Conservation (phyloP, 1,140 invertebrate genomes). For the Drosophila lini region DNA sequence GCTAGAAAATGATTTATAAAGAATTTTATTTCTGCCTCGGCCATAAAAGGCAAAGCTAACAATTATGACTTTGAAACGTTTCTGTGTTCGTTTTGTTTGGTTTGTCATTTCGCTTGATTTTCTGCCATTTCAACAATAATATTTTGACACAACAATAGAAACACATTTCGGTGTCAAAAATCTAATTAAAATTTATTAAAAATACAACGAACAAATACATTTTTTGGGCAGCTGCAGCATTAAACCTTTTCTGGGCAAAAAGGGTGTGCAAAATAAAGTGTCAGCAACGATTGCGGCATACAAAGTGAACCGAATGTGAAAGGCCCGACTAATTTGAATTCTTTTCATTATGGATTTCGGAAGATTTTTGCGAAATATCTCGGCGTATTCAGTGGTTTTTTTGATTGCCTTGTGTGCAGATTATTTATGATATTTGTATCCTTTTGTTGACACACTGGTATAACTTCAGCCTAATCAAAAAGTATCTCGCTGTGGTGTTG, state of each 20-base stretch:
- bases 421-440: conserved; percentile 14
- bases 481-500: conserved; percentile 55
- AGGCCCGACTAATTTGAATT: conserved; percentile 22
- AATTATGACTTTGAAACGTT: conserved; percentile 71
- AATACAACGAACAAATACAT: conserved; percentile 14
- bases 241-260: conserved; percentile 48
- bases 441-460: conserved; percentile 22
- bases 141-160: conserved; percentile 52
- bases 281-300: conserved; percentile 14
- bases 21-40: conserved; percentile 46
- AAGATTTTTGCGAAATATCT: conserved; percentile 13
- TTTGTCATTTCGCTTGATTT: conserved; percentile 7
- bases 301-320: conserved; percentile 20
- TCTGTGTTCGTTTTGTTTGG: conserved; percentile 19
- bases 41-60: conserved; percentile 72
- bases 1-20: conserved; percentile 73
- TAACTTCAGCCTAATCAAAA: conserved; percentile 41
- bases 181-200: conserved; percentile 61
- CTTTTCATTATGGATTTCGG: conserved; percentile 5
- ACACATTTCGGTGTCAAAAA: conserved; percentile 58
- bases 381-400: background rate
- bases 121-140: conserved; percentile 29
- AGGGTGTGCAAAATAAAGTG: conserved; percentile 48
- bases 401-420: background rate
- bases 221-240: conserved; percentile 54